Evolutionary conservation across 2,797 vertebrate genomes (phyloP), one percentile per base, ranked within the genome.

Genomic region (Bradypodion ventrale): DNA sequence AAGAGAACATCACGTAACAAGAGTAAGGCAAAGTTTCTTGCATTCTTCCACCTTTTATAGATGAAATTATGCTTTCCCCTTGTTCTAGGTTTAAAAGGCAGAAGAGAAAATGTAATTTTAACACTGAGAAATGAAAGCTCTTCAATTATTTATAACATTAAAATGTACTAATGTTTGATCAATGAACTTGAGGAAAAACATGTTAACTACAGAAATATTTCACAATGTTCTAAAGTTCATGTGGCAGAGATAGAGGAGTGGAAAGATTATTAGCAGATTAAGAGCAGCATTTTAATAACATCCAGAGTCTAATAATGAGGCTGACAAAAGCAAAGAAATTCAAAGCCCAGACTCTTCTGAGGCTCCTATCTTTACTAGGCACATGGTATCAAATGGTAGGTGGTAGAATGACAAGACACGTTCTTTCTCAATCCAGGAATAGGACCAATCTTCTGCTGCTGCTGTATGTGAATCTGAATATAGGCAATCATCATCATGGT

Each of bases 151-250:
- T 94, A 94, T 93, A 93, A 87, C 93, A 90, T 93, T 94, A 94
- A 94, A 94, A 94, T 94, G 92, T 94, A 94, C 93, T 94, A 94
- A 94, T 94, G 93, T 93, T 93, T 94, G 94, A 94, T 94, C 93
- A 94, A 94, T 94, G 93, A 93, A 94, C 92, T 93, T 94, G 93
- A 91, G 91, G 93, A 93, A 93, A 92, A 92, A 80, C 92, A 94
- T 83, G 89, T 89, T 85, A 93, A 92, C 93, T 94, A 93, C 93
- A 93, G 91, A 94, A 93, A 92, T 91, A 90, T 92, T 93, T 93
- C 90, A 91, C 89, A 93, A 87, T 84, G 88, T 92, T 94, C 88
- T 86, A 90, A 93, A 93, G 93, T 94, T 94, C 93, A 94, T 83
- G 87, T 92, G 92, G 91, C 94, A 93, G 90, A 93, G 90, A 94